Conservation (phyloP, 2,113 vertebrate genomes). For the Nothocercus julius region DNA sequence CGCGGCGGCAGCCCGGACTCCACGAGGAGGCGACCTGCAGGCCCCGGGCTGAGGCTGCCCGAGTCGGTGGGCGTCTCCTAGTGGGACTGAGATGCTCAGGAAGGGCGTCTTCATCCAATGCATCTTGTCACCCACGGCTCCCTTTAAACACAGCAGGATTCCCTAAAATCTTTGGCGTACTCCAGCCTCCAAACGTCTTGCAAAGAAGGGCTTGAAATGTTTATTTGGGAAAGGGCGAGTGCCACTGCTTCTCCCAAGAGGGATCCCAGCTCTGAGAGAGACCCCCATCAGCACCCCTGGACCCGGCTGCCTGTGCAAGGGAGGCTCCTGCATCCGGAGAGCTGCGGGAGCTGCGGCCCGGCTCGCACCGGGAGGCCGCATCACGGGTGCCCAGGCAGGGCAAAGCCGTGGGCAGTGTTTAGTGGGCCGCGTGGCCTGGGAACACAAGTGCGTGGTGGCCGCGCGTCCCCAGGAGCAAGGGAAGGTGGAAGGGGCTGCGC, state of each 20-base stretch:
- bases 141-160: background rate
- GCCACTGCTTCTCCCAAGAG: background rate
- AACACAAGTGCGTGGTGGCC: too few species aligned
- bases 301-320: too few species aligned
- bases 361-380: too few species aligned
- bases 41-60: background rate
- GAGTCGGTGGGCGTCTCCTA: accelerated
- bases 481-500: background rate
- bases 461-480: background rate
- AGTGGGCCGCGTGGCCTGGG: too few species aligned
- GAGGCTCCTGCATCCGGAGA: too few species aligned
- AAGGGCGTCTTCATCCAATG: accelerated
- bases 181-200: accelerated
- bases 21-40: background rate
- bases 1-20: background rate
- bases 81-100: accelerated
- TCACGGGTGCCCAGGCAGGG: too few species aligned
- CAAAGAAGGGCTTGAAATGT: background rate
- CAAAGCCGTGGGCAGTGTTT: too few species aligned
- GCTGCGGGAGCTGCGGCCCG: too few species aligned
- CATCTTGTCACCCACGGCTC: too few species aligned
- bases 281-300: too few species aligned
- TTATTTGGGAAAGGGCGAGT: background rate
- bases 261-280: background rate
- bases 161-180: accelerated